Percentiles rank a stretch among this genome's conserved stretches.
Evolutionary conservation across 1,140 invertebrate species (phyloP).

Genomic region (Delia radicum): DNA sequence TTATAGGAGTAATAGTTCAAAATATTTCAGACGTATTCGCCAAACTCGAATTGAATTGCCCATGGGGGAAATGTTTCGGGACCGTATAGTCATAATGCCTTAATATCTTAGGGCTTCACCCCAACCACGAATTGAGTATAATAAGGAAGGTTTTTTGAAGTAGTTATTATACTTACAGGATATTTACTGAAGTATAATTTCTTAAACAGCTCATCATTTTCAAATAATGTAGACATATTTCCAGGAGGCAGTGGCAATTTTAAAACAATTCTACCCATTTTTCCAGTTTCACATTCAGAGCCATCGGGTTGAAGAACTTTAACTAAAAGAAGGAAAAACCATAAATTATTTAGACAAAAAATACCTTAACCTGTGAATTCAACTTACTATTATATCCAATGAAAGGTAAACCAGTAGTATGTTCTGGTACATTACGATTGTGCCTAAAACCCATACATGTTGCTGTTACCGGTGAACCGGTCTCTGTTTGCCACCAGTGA

Average conservation of each 20-base stretch:
- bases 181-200: conserved; percentile 79
- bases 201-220: conserved; percentile 77
- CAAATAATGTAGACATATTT: conserved; percentile 78
- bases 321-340: conserved; percentile 60
- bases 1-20: too few relatives aligned
- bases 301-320: conserved; percentile 72
- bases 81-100: too few relatives aligned
- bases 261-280: conserved; percentile 81
- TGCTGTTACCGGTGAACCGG: conserved; percentile 85
- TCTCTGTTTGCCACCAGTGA: conserved; percentile 96
- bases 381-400: conserved; percentile 81
- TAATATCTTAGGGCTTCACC: too few relatives aligned
- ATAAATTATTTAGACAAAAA: neutral
- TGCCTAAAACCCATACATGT: conserved; percentile 75
- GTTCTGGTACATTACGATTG: conserved; percentile 63
- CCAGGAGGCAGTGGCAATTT: conserved; percentile 89
- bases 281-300: conserved; percentile 63
- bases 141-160: too few relatives aligned
- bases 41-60: too few relatives aligned
- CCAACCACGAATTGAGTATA: too few relatives aligned
- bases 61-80: too few relatives aligned
- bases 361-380: neutral
- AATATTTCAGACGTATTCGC: too few relatives aligned
- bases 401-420: conserved; percentile 72
- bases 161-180: conserved; percentile 63